A percentile compares a stretch with the other conserved stretches of the same genome.
Conservation (phyloP, 2,888 invertebrate species). For the Sphecodes monilicornis region DNA sequence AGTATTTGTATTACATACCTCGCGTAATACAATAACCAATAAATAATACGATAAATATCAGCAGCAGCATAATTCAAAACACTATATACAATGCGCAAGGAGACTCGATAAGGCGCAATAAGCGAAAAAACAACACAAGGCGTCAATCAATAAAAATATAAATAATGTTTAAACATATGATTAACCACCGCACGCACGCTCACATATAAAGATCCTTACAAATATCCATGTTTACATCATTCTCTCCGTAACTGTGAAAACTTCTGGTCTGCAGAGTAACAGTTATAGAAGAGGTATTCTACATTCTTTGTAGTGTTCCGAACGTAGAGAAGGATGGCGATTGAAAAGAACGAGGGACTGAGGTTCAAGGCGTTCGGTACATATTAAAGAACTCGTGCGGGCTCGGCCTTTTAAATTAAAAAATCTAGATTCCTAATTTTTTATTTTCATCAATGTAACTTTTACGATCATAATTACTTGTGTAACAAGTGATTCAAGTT, state of each 20-base stretch:
- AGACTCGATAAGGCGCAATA: not conserved
- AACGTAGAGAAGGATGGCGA: no score
- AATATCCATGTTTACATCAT: not conserved
- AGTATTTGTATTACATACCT: not conserved
- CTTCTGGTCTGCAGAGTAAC: not conserved
- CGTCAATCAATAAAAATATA: not conserved
- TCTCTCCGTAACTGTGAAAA: not conserved
- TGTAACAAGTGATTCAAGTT: no score
- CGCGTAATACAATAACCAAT: not conserved
- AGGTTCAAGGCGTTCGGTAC: no score
- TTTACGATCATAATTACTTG: no score
- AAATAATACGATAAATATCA: not conserved
- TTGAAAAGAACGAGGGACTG: no score
- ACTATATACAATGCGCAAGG: not conserved
- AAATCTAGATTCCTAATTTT: no score
- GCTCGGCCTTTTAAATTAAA: no score
- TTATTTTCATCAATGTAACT: no score
- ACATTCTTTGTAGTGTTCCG: no score
- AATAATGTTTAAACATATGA: not conserved
- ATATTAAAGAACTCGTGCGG: no score
- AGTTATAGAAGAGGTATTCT: not conserved
- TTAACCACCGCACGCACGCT: not conserved
- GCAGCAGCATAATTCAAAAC: not conserved
- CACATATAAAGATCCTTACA: not conserved
- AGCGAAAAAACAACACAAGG: not conserved